Conservation (phyloP, 30 jellyfish, hydroid and myxozoan species). For the Mastigias papua region DNA sequence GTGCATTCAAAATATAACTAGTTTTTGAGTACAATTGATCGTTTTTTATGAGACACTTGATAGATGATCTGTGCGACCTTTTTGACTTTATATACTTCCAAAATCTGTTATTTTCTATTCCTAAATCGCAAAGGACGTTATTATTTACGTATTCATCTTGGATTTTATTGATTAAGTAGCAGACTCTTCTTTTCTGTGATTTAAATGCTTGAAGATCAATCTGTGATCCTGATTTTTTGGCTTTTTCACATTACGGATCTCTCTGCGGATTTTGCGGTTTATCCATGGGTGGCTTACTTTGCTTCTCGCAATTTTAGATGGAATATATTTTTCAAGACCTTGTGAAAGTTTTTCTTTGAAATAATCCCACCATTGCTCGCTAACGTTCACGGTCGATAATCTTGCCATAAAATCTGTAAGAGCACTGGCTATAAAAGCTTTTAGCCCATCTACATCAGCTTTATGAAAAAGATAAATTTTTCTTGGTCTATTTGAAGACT, state of each 20-base stretch:
- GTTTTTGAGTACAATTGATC: too few species aligned
- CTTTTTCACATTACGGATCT: not conserved
- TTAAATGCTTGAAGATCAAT: not conserved
- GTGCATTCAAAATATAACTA: too few species aligned
- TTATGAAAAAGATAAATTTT: not conserved
- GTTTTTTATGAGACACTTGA: too few species aligned
- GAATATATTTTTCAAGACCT: not conserved
- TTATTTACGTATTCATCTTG: not conserved
- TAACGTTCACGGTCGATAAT: not conserved
- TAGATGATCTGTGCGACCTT: too few species aligned
- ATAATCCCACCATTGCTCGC: not conserved
- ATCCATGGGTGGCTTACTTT: not conserved
- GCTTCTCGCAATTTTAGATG: not conserved
- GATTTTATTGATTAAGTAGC: not conserved
- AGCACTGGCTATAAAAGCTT: not conserved
- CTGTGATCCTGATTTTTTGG: not conserved
- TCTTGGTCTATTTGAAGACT: not conserved
- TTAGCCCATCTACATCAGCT: not conserved
- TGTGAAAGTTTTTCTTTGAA: not conserved
- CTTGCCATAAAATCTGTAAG: not conserved
- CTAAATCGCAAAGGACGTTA: not conserved
- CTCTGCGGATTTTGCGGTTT: not conserved
- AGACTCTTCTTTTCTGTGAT: not conserved
- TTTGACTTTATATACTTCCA: too few species aligned
- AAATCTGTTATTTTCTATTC: not conserved